Base-by-base conservation (phyloP, 2,888 invertebrate species). In the Pachycephus smyrnensis region DNA sequence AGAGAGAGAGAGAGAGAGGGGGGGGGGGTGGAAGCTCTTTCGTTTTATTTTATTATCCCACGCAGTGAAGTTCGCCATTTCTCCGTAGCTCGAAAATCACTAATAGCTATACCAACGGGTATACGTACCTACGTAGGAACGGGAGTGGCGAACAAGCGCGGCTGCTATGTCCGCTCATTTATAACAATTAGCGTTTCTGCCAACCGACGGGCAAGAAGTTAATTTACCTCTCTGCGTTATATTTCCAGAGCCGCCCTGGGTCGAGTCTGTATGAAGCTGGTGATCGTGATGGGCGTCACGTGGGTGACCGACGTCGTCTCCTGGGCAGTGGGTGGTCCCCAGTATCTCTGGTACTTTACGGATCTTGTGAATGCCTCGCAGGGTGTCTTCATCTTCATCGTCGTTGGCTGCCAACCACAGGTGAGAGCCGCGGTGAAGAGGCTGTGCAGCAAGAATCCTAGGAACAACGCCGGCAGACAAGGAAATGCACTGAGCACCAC, bases 341-440 rank as follows among this genome's bases (percentile, higher is more conserved):
- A 95, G 86, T 95, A 95, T 90, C 92, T 96, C 86, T 97, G 97
- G 97, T 96, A 96, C 92, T 93, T 96, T 83, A 96, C 97, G 76
- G 97, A 97, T 92, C 91, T 97, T 89, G 94, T 97, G 88, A 97
- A 97, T 92, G 96, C 96, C 83, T 93, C 97, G 85, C 97, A 97
- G 92, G 97, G 97, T 83, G 96, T 97, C 77, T 95, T 97, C 91
- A 97, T 97, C 88, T 97, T 97, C 92, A 94, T 96, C 88, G 97
- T 97, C 83, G 96, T 97, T 85, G 97, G 97, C 76, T 97, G 96
- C 91, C 97, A 97, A 93, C 97, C 97, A 79, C 97, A 97, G 93
- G 94, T 94, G 87, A 93, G 95, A 93, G 93, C 94, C 37, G 95
- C 95, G 71, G 92, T 95, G 55, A 95, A 95, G 89, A 92, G 95